Conservation (phyloP, 2,797 vertebrate genomes). For the Helostoma temminkii region DNA sequence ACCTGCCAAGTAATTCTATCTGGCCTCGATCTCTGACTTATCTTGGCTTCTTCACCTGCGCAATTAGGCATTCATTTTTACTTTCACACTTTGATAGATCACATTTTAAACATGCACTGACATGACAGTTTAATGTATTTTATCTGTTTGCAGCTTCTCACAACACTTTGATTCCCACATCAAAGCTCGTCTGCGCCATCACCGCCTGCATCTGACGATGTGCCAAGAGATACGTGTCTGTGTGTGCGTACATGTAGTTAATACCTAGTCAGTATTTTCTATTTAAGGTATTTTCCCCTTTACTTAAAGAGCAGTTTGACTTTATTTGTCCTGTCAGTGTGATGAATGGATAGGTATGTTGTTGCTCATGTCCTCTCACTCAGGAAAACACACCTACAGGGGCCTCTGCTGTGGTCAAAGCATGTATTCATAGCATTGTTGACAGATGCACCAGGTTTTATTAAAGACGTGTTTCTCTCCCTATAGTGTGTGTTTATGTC, state of each 20-base stretch:
- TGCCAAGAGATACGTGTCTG: conserved; percentile 41
- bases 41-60: neutral
- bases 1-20: neutral
- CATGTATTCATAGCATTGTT: conserved; percentile 46
- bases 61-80: conserved; percentile 17
- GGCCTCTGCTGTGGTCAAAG: conserved; percentile 44
- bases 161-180: conserved; percentile 57
- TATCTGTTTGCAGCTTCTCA: conserved; percentile 39
- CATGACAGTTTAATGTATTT: conserved; percentile 54
- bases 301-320: conserved; percentile 45
- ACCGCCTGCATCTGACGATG: conserved; percentile 46
- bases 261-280: neutral
- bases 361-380: conserved; percentile 59
- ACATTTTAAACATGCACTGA: conserved; percentile 21
- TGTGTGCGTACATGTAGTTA: neutral
- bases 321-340: conserved; percentile 54
- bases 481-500: conserved; percentile 10
- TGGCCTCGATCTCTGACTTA: neutral
- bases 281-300: conserved; percentile 5
- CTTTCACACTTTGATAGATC: conserved; percentile 29
- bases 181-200: conserved; percentile 47
- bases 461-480: conserved; percentile 56
- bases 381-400: conserved; percentile 24
- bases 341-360: conserved; percentile 61
- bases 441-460: conserved; percentile 64